Base-by-base conservation (phyloP, 2,888 invertebrate species). In the Hypena proboscidalis region DNA sequence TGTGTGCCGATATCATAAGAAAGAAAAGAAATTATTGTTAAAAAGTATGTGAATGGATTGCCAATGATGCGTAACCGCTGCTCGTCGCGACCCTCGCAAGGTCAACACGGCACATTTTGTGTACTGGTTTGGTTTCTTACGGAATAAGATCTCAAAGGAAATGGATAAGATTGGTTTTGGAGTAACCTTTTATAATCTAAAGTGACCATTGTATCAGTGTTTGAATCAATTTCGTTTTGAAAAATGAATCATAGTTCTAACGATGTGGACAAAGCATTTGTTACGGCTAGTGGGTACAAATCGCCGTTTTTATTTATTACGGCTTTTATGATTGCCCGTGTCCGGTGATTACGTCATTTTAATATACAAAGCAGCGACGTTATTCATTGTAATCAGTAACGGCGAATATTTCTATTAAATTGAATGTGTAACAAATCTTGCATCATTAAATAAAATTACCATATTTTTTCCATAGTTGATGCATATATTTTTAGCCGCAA, bases 31-130 rank as follows among this genome's bases (percentile, higher is more conserved):
- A 23, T 2, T 15, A 15, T 6, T 23, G 21, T 8, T 15, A 15
- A 9, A 9, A 2, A 17, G 20, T 17, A 7, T 11, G 29, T 14
- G 21, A 37, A 10, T 5, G 4, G n/a, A 33, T 34, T 27, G 23
- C 22, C 27, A 21, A 40, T 3, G 9, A 2, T 17, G 33, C 33
- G 49, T 14, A 22, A 36, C 43, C 39, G 43, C 55, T 36, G 41
- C 35, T 19, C 46, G 30, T 26, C 40, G 39, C 38, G 9, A 22
- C 26, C 40, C 44, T 25, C 39, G 47, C 30, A 61, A 77, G 80
- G 82, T 78, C 78, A 73, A 74, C 83, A 81, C 77, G 80, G 85
- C 74, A 83, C 85, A 85, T 84, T 86, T 85, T 85, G 84, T 79
- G 67, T 66, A 58, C 56, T 58, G 53, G 32, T 21, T 54, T 42